Percentiles rank a stretch among this genome's conserved stretches.
Conservation (phyloP, 2,888 invertebrate species). For the Panzeria rudis region DNA sequence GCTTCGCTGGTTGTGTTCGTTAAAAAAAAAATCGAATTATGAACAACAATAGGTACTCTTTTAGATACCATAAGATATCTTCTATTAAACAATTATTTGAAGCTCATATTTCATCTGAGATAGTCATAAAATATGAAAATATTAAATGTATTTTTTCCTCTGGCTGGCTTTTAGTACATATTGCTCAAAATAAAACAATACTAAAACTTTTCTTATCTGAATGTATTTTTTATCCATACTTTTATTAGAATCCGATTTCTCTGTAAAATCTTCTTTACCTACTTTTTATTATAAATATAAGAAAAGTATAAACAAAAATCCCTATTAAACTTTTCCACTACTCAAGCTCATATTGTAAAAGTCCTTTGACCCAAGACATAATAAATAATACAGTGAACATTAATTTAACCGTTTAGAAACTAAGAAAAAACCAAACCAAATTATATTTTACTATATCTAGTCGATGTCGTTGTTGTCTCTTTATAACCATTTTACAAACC, state of each 20-base stretch:
- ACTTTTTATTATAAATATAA: neutral
- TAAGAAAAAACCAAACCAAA: neutral
- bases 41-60: too few relatives aligned
- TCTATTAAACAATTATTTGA: too few relatives aligned
- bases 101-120: too few relatives aligned
- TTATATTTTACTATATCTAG: neutral
- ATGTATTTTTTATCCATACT: neutral
- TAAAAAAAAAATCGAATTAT: too few relatives aligned
- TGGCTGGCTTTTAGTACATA: too few relatives aligned
- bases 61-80: too few relatives aligned
- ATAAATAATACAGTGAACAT: slow-evolving; percentile 35
- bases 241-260: neutral
- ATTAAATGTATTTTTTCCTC: too few relatives aligned
- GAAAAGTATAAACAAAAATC: neutral
- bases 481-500: slow-evolving; percentile 48
- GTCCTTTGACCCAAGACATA: slow-evolving; percentile 26
- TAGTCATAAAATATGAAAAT: too few relatives aligned
- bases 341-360: neutral
- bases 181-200: too few relatives aligned
- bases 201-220: too few relatives aligned
- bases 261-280: slow-evolving; percentile 1
- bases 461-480: neutral
- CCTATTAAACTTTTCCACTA: slow-evolving; percentile 12
- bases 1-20: too few relatives aligned
- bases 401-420: slow-evolving; percentile 17